A percentile compares a stretch with the other conserved stretches of the same genome.
phyloP scores from a whole-genome alignment of 2,888 invertebrate genomes.

The Arrhopalites spinosus region DNA sequence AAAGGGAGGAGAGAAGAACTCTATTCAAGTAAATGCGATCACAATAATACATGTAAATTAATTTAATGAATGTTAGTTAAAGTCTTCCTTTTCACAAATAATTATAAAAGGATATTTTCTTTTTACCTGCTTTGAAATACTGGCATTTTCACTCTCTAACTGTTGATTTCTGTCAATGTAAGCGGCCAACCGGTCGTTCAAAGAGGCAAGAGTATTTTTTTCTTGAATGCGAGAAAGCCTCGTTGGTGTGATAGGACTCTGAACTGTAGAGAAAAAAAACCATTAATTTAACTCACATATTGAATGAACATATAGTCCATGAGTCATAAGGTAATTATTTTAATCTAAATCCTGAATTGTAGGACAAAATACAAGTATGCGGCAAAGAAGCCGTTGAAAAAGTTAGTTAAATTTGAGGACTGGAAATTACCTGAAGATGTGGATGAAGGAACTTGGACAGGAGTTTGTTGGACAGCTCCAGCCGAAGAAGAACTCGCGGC shows the following conservation, averaged over 20 bases:
- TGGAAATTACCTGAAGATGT: slow-evolving; percentile 60
- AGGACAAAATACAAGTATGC: too few relatives aligned
- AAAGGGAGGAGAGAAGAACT: too few relatives aligned
- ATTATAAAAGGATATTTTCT: too few relatives aligned
- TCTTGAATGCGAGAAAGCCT: slow-evolving; percentile 88
- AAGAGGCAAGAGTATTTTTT: slow-evolving; percentile 88
- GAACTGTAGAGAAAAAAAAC: slow-evolving; percentile 35
- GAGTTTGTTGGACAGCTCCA: background rate
- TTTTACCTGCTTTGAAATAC: too few relatives aligned
- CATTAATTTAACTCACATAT: too few relatives aligned
- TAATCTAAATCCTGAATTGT: too few relatives aligned
- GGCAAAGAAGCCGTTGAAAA: background rate
- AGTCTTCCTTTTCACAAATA: too few relatives aligned
- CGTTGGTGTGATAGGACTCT: slow-evolving; percentile 84
- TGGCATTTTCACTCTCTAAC: slow-evolving; percentile 88
- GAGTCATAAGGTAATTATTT: too few relatives aligned
- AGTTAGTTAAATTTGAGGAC: background rate
- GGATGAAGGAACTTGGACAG: slow-evolving; percentile 19
- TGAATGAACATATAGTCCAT: too few relatives aligned
- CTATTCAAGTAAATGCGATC: too few relatives aligned
- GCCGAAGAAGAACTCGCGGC: slow-evolving; percentile 43
- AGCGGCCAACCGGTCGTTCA: slow-evolving; percentile 93
- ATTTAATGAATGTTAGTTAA: too few relatives aligned
- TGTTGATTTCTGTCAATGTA: slow-evolving; percentile 95
- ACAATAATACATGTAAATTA: too few relatives aligned